Percentiles rank a stretch among this genome's conserved stretches.
These are phyloP conservation scores for Mobula birostris DNA, from an alignment of 2,113 vertebrate species.

Conservation along the genomic window DNA sequence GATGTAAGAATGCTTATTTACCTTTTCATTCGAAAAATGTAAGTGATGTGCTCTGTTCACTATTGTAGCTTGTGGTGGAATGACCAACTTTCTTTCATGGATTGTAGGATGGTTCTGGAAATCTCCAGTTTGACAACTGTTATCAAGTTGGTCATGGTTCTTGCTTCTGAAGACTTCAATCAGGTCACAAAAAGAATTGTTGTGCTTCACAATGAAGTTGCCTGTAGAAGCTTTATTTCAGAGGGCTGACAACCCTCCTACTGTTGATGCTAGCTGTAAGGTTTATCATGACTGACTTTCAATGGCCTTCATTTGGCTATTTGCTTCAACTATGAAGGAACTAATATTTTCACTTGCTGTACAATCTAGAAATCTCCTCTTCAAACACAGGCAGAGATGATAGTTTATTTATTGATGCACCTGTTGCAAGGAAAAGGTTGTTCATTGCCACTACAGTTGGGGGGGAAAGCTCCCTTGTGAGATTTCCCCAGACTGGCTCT, in stretches of 20 bases:
- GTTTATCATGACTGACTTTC: neutral
- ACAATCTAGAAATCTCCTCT: neutral
- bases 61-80: too few species aligned
- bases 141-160: neutral
- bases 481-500: neutral
- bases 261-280: neutral
- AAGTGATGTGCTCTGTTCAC: too few species aligned
- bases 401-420: conserved; percentile 20
- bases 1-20: neutral
- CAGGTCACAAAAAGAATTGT: neutral
- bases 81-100: neutral
- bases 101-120: neutral
- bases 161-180: neutral
- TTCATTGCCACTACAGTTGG: neutral
- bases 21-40: neutral
- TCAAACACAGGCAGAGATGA: neutral
- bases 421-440: conserved; percentile 18
- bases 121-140: neutral
- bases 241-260: neutral
- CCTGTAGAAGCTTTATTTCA: neutral
- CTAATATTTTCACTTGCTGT: neutral
- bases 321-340: neutral
- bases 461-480: neutral
- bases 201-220: neutral
- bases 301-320: neutral